Base-by-base conservation (phyloP, 2,888 invertebrate species). In the Drosophila kuntzei region DNA sequence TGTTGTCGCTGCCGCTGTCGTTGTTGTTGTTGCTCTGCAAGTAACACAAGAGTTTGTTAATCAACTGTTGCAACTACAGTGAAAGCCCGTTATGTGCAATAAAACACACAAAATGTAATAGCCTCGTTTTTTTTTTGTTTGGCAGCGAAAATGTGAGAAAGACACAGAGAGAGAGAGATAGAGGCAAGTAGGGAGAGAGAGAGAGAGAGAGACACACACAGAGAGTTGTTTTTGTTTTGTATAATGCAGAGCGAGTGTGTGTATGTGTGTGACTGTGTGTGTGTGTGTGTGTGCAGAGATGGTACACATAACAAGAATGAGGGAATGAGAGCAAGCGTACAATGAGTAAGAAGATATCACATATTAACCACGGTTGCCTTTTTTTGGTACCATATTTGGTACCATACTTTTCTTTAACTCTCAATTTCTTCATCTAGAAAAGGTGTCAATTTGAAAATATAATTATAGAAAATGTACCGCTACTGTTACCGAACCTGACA, bases 21-120 rank as follows among this genome's bases (percentile, higher is more conserved):
- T 12, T 47, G 55, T 20, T 67, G 62, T 22, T 22, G 77, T 80
- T 60, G 76, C 65, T 76, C 85, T 89, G 79, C 49, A 77, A 77
- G 12, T 44, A 66, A 66, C 47, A 34, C 51, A 37, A 7, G 7
- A 9, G 36, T 16, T 49, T 37, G 37, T 67, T 64, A 62, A 63
- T 39, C 18, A 20, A 9, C 34, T 54, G 34, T 49, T 36, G 51
- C 22, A 34, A 14, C 22, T 25, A 25, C 1, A 29, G 9, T 12
- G 5, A 4, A 1, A 62, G 25, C 50, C 51, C 55, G 51, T 29
- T 44, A 63, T 60, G 68, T 73, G 73, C 58, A 67, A 54, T 36
- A 20, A 67, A 54, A 67, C 74, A 75, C 76, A 73, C 29, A 70
- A 57, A 65, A 74, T 62, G 72, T 70, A 49, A 12, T 34, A 36